Evolutionary conservation across 1,140 invertebrate genomes (phyloP).

Genomic region (Glossosoma conforme): DNA sequence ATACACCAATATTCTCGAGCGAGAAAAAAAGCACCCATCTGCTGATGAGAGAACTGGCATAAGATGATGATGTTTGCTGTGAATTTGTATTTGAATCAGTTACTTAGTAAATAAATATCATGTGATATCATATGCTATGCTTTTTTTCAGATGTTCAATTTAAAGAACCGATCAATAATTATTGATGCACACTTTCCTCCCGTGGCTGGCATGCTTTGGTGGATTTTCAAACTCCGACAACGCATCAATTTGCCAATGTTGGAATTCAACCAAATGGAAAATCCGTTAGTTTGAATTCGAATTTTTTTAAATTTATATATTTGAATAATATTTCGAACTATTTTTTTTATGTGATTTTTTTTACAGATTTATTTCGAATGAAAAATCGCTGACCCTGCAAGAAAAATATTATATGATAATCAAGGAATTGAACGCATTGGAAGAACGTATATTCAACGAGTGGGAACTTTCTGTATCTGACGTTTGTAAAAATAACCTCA

Average conservation of each 20-base stretch:
- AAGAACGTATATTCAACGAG: slow-evolving; percentile 35
- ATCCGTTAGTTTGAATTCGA: slow-evolving; percentile 39
- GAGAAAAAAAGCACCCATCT: too few species aligned
- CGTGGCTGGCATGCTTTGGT: slow-evolving; percentile 65
- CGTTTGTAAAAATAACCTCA: slow-evolving; percentile 37
- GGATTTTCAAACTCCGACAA: slow-evolving; percentile 62
- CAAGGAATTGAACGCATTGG: slow-evolving; percentile 34
- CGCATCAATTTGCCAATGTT: slow-evolving; percentile 58
- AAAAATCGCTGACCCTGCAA: slow-evolving; percentile 34
- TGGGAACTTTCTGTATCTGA: slow-evolving; percentile 40
- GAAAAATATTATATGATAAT: slow-evolving; percentile 42
- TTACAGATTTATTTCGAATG: slow-evolving; percentile 33
- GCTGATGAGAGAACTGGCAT: too few species aligned
- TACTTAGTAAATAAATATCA: too few species aligned
- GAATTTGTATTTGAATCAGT: too few species aligned
- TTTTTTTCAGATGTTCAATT: slow-evolving; percentile 17
- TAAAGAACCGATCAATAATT: slow-evolving; percentile 42
- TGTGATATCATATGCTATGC: too few species aligned
- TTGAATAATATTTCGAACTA: neutral
- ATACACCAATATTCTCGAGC: too few species aligned
- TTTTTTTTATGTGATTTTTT: neutral
- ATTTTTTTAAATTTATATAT: neutral
- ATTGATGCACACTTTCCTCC: slow-evolving; percentile 68
- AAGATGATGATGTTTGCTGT: too few species aligned
- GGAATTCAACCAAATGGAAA: slow-evolving; percentile 50